Evolutionary conservation across 2,113 vertebrate genomes (phyloP).

Genomic region (Meleagris gallopavo): DNA sequence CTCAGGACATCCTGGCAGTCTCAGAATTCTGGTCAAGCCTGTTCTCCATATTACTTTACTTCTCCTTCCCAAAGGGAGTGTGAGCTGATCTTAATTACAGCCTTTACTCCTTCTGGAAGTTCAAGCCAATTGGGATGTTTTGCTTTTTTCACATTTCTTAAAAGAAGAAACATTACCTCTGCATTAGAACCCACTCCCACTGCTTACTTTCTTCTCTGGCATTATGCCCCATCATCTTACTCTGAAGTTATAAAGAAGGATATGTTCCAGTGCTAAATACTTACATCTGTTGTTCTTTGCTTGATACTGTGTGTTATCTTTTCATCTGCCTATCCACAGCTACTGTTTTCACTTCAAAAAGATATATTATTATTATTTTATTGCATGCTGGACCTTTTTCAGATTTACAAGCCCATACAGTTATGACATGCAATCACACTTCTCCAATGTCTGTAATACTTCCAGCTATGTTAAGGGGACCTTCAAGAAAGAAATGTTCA

Average conservation of each 20-base stretch:
- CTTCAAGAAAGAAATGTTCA: background rate
- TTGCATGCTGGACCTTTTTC: background rate
- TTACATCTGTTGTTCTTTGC: background rate
- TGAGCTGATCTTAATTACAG: background rate
- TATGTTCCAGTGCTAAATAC: fast-evolving
- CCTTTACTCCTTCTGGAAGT: background rate
- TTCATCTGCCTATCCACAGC: background rate
- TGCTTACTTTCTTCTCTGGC: background rate
- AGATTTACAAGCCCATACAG: background rate
- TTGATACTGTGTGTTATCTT: background rate
- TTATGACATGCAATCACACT: fast-evolving
- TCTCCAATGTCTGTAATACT: background rate
- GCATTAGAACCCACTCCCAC: background rate
- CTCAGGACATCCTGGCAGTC: background rate
- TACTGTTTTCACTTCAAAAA: background rate
- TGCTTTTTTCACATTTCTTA: background rate
- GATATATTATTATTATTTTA: background rate
- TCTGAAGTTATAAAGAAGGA: background rate
- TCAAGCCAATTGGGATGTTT: background rate
- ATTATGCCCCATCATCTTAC: background rate
- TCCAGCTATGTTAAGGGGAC: background rate
- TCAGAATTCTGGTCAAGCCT: background rate
- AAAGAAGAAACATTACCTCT: background rate
- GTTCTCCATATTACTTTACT: background rate
- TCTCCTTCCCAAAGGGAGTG: background rate